Conservation (phyloP, 2,113 vertebrate species). For the Hyperopisus bebe region DNA sequence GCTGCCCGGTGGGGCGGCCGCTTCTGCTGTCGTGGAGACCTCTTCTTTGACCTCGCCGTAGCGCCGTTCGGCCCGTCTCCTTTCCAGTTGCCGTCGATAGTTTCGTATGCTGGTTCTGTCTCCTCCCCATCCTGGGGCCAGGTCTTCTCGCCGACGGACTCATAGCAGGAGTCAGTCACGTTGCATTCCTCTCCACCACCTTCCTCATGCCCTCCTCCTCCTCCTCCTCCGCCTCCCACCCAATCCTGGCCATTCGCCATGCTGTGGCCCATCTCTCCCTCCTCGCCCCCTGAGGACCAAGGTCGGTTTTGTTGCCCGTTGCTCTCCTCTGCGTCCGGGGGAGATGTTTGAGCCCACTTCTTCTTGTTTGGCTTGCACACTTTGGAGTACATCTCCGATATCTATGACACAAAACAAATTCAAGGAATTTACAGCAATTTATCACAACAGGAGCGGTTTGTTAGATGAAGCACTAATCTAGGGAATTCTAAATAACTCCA, state of each 20-base stretch:
- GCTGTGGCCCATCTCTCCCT: not conserved
- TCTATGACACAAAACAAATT: conserved; percentile 47
- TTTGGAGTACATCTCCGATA: conserved; percentile 68
- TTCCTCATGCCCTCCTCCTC: conserved; percentile 32
- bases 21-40: conserved; percentile 23
- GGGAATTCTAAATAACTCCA: not conserved
- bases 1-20: conserved; percentile 39
- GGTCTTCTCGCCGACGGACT: conserved; percentile 55
- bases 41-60: conserved; percentile 57
- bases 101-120: conserved; percentile 57
- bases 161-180: conserved; percentile 60
- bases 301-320: conserved; percentile 45
- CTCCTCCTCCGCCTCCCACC: conserved; percentile 21
- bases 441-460: not conserved
- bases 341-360: conserved; percentile 41
- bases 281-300: conserved; percentile 47
- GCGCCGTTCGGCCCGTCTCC: conserved; percentile 49
- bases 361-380: conserved; percentile 66
- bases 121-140: conserved; percentile 50
- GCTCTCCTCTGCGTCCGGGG: conserved; percentile 21
- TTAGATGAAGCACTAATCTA: not conserved
- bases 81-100: conserved; percentile 56
- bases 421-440: not conserved
- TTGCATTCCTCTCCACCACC: conserved; percentile 46
- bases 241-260: not conserved